Percentiles rank a stretch among this genome's conserved stretches.
Evolutionary conservation across 2,797 vertebrate species (phyloP).

Genomic region (Gymnothorax reevesii): DNA sequence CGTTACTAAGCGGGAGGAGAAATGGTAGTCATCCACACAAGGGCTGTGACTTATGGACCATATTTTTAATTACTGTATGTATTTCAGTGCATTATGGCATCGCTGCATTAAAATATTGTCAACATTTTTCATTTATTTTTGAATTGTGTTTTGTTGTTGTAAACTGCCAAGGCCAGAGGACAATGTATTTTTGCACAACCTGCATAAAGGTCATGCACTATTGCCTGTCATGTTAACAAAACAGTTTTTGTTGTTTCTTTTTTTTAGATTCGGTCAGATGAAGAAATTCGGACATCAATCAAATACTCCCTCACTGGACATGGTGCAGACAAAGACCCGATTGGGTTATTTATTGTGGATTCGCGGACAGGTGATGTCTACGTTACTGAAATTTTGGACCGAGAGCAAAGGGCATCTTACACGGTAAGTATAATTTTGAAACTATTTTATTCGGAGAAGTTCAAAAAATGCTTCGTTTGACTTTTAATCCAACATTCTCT

Average conservation of each 20-base stretch:
- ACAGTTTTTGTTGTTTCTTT: background rate
- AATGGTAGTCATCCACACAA: too few species aligned
- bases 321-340: conserved; percentile 74
- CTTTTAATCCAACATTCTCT: too few species aligned
- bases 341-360: conserved; percentile 71
- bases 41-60: too few species aligned
- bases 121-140: background rate
- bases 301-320: conserved; percentile 77
- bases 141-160: background rate
- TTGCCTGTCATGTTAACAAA: background rate
- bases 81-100: too few species aligned
- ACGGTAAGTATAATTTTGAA: conserved; percentile 69
- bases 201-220: background rate
- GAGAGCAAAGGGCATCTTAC: conserved; percentile 78
- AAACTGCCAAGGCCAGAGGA: background rate
- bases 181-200: background rate
- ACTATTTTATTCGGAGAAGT: background rate
- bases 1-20: too few species aligned
- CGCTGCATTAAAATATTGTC: too few species aligned
- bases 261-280: conserved; percentile 87
- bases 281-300: conserved; percentile 62
- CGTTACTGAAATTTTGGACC: conserved; percentile 78
- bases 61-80: too few species aligned
- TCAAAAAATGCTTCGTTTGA: too few species aligned
- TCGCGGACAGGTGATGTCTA: conserved; percentile 73